These are phyloP conservation scores for Promerops cafer DNA, from an alignment of 2,113 vertebrate species.

Conservation along the genomic window DNA sequence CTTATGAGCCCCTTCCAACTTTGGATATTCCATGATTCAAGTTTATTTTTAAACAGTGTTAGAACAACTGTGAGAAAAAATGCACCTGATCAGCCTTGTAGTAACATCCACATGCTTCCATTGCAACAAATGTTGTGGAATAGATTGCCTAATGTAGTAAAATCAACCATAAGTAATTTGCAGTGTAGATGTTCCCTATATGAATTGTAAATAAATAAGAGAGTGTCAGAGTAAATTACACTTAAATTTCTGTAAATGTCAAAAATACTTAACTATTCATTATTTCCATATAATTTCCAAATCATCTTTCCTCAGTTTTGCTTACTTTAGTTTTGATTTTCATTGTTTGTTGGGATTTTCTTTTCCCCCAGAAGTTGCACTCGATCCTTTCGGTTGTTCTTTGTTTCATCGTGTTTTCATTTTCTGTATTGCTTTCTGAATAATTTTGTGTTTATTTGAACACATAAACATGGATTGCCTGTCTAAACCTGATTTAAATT, in stretches of 20 bases:
- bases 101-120: not conserved
- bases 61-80: not conserved
- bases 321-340: not conserved
- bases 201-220: not conserved
- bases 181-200: not conserved
- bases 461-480: not conserved
- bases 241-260: not conserved
- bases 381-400: not conserved
- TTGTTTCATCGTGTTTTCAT: not conserved
- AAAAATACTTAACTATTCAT: not conserved
- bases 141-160: not conserved
- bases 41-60: not conserved
- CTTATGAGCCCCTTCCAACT: not conserved
- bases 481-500: not conserved
- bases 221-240: not conserved
- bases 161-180: not conserved
- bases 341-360: rapidly evolving
- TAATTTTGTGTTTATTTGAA: not conserved
- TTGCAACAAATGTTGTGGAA: not conserved
- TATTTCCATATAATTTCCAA: not conserved
- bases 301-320: not conserved
- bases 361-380: not conserved
- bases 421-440: not conserved
- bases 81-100: not conserved
- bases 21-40: not conserved